Conservation (phyloP, 2,113 vertebrate species). For the Glareola pratincola region DNA sequence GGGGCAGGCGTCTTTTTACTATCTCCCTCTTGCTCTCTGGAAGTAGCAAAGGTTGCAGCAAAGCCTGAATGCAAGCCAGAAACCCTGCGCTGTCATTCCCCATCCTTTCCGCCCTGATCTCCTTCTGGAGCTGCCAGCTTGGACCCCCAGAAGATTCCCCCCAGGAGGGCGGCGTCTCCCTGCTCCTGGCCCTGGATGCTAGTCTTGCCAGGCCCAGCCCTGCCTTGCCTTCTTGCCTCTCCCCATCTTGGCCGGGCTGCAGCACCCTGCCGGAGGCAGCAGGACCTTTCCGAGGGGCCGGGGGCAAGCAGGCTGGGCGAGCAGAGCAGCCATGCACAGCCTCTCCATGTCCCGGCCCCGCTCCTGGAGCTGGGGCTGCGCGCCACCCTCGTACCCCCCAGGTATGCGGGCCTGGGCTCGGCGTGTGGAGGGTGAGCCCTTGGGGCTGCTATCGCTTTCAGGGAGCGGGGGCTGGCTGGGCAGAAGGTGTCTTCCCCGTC, state of each 20-base stretch:
- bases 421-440: neutral
- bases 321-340: neutral
- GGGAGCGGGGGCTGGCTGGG: neutral
- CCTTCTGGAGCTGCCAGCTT: neutral
- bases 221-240: neutral
- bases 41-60: conserved; percentile 21
- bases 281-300: neutral
- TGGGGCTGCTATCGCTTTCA: accelerated
- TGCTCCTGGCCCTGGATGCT: neutral
- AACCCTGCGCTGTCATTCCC: neutral
- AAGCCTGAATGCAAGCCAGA: neutral
- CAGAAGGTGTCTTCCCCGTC: accelerated
- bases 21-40: neutral
- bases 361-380: conserved; percentile 45
- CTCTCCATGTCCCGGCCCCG: neutral
- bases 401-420: neutral
- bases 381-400: neutral
- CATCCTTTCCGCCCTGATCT: neutral
- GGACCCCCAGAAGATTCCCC: accelerated
- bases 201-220: neutral
- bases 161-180: neutral
- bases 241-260: accelerated
- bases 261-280: accelerated
- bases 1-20: neutral
- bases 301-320: accelerated